phyloP scores from a whole-genome alignment of 2,797 vertebrate species.

The Poeciliopsis turneri region DNA sequence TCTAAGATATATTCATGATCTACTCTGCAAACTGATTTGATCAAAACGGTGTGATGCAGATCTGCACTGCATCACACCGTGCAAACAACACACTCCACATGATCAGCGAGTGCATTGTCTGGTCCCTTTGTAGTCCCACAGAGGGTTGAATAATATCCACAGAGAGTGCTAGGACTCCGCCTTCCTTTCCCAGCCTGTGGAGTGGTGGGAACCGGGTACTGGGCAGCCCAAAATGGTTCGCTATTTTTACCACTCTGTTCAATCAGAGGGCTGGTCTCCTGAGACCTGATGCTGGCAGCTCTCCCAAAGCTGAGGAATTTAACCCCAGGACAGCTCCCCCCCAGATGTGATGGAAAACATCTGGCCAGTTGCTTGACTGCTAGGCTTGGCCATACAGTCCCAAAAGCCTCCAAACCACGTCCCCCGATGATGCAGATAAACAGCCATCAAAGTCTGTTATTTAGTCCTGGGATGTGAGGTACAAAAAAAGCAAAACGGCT shows the following conservation, averaged over 20 bases:
- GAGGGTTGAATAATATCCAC: slow-evolving; percentile 52
- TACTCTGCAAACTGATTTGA: not conserved
- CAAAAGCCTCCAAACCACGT: not conserved
- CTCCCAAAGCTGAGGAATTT: slow-evolving; percentile 86
- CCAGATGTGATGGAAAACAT: slow-evolving; percentile 93
- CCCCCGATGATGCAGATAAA: slow-evolving; percentile 47
- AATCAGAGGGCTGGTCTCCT: slow-evolving; percentile 86
- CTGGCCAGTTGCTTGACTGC: slow-evolving; percentile 79
- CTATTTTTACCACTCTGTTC: slow-evolving; percentile 93
- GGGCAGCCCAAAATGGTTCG: slow-evolving; percentile 84
- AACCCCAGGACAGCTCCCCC: slow-evolving; percentile 85
- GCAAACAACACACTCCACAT: slow-evolving; percentile 8
- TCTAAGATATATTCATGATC: not conserved
- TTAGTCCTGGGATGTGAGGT: slow-evolving; percentile 19
- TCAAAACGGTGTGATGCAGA: slow-evolving; percentile 6
- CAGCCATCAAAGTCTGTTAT: slow-evolving; percentile 23
- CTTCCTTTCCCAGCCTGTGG: slow-evolving; percentile 93
- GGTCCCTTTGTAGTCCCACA: slow-evolving; percentile 56
- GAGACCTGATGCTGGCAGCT: slow-evolving; percentile 88
- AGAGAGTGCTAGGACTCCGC: slow-evolving; percentile 75
- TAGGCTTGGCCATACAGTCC: slow-evolving; percentile 39
- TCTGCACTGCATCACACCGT: not conserved
- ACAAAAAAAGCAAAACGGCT: not conserved
- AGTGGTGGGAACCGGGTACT: slow-evolving; percentile 92
- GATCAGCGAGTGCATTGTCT: slow-evolving; percentile 20